Percentiles rank a stretch among this genome's conserved stretches.
These are phyloP conservation scores for Monopterus albus DNA, from an alignment of 2,113 vertebrate species.

Conservation along the genomic window DNA sequence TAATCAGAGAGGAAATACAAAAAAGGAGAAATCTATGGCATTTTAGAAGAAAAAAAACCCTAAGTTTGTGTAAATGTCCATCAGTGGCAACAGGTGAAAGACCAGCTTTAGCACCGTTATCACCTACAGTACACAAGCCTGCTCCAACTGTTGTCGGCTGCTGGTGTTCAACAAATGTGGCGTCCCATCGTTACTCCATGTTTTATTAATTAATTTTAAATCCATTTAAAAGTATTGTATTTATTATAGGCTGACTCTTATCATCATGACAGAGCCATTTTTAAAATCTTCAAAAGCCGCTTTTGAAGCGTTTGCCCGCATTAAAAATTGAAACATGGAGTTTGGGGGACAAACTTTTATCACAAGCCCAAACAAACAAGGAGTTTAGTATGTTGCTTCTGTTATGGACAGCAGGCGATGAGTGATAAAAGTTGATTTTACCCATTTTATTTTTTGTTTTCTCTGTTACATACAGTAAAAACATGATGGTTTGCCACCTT, in stretches of 20 bases:
- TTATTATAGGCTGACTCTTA: background rate
- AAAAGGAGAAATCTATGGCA: too few species aligned
- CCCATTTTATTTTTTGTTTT: background rate
- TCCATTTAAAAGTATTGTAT: background rate
- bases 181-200: rapidly evolving
- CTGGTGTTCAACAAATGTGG: slow-evolving; percentile 8
- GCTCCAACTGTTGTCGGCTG: slow-evolving; percentile 22
- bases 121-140: slow-evolving; percentile 33
- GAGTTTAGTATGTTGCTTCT: background rate
- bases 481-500: background rate
- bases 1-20: too few species aligned
- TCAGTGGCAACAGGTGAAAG: slow-evolving; percentile 23
- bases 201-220: too few species aligned
- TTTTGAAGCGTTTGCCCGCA: too few species aligned
- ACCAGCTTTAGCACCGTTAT: background rate
- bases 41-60: background rate
- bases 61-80: slow-evolving; percentile 10
- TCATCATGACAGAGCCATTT: background rate
- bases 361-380: background rate
- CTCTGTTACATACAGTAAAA: background rate
- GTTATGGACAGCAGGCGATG: background rate
- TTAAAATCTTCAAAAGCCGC: background rate
- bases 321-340: background rate
- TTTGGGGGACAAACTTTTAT: too few species aligned
- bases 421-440: background rate